These are phyloP conservation scores for Nomada fabriciana DNA, from an alignment of 2,888 invertebrate species.

Conservation along the genomic window DNA sequence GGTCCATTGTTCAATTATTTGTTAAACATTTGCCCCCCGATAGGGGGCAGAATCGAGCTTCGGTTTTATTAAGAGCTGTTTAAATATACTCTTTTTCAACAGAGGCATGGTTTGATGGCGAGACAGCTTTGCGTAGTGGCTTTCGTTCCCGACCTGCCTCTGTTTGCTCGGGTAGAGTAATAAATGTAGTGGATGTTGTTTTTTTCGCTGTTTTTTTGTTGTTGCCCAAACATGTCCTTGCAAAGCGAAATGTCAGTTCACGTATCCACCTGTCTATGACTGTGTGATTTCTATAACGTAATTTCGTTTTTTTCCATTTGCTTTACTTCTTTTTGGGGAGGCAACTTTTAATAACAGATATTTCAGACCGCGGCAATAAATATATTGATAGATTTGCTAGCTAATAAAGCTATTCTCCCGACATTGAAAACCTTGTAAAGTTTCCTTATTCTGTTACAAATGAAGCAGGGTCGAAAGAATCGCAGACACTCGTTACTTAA, in stretches of 20 bases:
- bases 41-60: not conserved
- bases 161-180: conserved; percentile 2
- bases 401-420: no score
- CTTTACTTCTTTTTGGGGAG: not conserved
- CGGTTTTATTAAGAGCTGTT: conserved; percentile 23
- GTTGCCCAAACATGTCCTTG: no score
- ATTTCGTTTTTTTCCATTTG: not conserved
- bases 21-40: conserved; percentile 14
- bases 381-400: no score
- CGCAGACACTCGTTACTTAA: no score
- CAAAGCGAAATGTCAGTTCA: not conserved
- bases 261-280: not conserved
- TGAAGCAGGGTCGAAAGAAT: no score
- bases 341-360: no score
- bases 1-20: conserved; percentile 3
- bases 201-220: not conserved
- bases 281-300: not conserved
- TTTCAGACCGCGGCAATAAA: no score
- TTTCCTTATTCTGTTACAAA: no score
- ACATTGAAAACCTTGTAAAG: no score
- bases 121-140: not conserved
- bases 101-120: not conserved
- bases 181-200: not conserved
- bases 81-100: not conserved
- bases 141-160: not conserved